Percentiles rank a stretch among this genome's conserved stretches.
phyloP scores from a whole-genome alignment of 2,797 vertebrate genomes.

The Falco biarmicus region DNA sequence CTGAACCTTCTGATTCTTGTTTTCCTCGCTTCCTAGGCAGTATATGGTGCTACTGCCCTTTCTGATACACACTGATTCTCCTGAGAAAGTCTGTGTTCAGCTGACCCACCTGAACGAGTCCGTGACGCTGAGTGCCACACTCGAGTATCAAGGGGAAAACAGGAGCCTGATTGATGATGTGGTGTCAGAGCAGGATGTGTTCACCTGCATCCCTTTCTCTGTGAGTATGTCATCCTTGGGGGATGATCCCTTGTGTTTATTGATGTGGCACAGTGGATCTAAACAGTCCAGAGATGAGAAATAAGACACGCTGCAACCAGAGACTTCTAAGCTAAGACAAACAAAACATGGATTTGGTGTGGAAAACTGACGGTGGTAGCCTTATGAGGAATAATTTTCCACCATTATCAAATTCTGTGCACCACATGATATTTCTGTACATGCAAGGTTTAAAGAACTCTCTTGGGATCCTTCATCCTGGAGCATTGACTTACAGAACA shows the following conservation, averaged over 20 bases:
- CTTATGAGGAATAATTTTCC: neutral
- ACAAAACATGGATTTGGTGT: neutral
- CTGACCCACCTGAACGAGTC: slow-evolving; percentile 75
- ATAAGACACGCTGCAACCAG: neutral
- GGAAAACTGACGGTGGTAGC: neutral
- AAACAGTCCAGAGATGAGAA: neutral
- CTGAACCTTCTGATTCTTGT: neutral
- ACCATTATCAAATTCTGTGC: neutral
- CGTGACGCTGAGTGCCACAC: slow-evolving; percentile 43
- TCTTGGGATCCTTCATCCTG: neutral
- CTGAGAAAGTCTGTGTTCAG: slow-evolving; percentile 69
- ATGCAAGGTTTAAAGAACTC: neutral
- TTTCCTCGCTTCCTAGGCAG: slow-evolving; percentile 51
- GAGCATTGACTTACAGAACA: neutral
- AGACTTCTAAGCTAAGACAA: neutral
- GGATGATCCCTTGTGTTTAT: neutral
- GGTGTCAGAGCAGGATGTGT: neutral
- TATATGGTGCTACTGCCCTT: slow-evolving; percentile 68
- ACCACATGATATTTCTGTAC: neutral
- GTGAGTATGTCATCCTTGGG: slow-evolving; percentile 40
- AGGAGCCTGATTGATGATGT: slow-evolving; percentile 56
- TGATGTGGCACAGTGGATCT: neutral
- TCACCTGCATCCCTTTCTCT: slow-evolving; percentile 62
- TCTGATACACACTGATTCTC: neutral
- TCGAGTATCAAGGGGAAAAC: slow-evolving; percentile 59